Percentiles rank a stretch among this genome's conserved stretches.
Conservation (phyloP, 2,888 invertebrate genomes). For the Timema cristinae region DNA sequence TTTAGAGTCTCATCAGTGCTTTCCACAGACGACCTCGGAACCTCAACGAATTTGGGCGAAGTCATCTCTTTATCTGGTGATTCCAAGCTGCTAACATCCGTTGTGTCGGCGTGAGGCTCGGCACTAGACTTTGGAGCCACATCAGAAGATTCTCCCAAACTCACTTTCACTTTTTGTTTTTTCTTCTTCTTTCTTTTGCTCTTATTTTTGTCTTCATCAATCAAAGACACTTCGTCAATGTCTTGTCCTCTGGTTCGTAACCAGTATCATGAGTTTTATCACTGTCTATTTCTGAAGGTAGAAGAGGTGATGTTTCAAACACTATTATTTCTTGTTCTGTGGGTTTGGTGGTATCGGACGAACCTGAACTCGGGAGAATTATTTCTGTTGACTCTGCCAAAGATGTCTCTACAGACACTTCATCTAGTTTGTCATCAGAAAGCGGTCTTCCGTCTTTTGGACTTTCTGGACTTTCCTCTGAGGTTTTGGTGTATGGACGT, state of each 20-base stretch:
- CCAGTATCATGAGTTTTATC: conserved; percentile 56
- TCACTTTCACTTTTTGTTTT: conserved; percentile 51
- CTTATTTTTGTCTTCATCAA: conserved; percentile 50
- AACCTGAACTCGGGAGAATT: conserved; percentile 46
- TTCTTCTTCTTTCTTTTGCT: conserved; percentile 47
- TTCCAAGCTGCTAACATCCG: background rate
- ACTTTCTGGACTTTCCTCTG: conserved; percentile 33
- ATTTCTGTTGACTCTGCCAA: conserved; percentile 54
- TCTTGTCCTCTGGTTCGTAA: conserved; percentile 68
- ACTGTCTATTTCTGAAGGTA: conserved; percentile 42
- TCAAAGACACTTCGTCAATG: conserved; percentile 49
- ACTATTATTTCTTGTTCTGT: conserved; percentile 45
- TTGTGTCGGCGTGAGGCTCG: background rate
- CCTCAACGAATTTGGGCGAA: background rate
- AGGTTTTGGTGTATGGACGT: background rate
- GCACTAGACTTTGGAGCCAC: conserved; percentile 2
- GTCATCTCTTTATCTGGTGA: background rate
- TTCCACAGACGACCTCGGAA: background rate
- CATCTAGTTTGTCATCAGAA: conserved; percentile 32
- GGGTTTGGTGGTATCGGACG: conserved; percentile 53
- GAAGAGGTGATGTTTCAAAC: conserved; percentile 41
- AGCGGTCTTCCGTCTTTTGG: conserved; percentile 19
- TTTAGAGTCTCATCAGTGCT: background rate
- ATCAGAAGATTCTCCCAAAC: conserved; percentile 41
- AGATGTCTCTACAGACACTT: conserved; percentile 46